Conservation (phyloP, 2,888 invertebrate species). For the Pinctada fucata region DNA sequence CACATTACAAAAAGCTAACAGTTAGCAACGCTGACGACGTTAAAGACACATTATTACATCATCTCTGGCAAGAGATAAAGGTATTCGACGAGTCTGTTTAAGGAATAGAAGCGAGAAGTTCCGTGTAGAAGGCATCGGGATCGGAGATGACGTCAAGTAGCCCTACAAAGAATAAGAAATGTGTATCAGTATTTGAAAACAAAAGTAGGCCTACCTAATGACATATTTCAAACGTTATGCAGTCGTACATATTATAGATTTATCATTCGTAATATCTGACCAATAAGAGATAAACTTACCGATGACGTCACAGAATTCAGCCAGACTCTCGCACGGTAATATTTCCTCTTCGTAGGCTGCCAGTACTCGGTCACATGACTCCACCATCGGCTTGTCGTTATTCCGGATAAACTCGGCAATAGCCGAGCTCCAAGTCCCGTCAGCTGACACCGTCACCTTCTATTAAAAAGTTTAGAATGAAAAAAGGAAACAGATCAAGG, state of each 20-base stretch:
- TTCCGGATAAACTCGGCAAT: slow-evolving; percentile 95
- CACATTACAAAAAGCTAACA: too few relatives aligned
- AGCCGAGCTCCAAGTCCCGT: slow-evolving; percentile 85
- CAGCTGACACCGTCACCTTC: slow-evolving; percentile 80
- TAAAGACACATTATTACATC: too few relatives aligned
- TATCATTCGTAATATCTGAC: too few relatives aligned
- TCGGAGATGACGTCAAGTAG: slow-evolving; percentile 84
- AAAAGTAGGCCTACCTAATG: too few relatives aligned
- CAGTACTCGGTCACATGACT: slow-evolving; percentile 90
- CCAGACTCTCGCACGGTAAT: slow-evolving; percentile 91
- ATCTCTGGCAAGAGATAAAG: too few relatives aligned
- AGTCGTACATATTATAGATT: too few relatives aligned
- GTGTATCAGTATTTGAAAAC: too few relatives aligned
- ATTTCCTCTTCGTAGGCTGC: slow-evolving; percentile 91
- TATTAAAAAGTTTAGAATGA: slow-evolving; percentile 70
- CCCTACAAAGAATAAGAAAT: slow-evolving; percentile 77
- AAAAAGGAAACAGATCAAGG: not conserved
- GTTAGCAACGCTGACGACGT: too few relatives aligned
- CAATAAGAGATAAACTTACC: slow-evolving; percentile 79
- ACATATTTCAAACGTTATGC: too few relatives aligned
- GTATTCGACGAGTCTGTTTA: slow-evolving; percentile 9
- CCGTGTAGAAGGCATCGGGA: slow-evolving; percentile 82
- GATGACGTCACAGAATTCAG: slow-evolving; percentile 94
- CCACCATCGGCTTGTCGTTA: slow-evolving; percentile 93
- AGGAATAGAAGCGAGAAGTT: slow-evolving; percentile 77